Conservation (phyloP, 2,888 invertebrate species). For the Amphipoea lucens region DNA sequence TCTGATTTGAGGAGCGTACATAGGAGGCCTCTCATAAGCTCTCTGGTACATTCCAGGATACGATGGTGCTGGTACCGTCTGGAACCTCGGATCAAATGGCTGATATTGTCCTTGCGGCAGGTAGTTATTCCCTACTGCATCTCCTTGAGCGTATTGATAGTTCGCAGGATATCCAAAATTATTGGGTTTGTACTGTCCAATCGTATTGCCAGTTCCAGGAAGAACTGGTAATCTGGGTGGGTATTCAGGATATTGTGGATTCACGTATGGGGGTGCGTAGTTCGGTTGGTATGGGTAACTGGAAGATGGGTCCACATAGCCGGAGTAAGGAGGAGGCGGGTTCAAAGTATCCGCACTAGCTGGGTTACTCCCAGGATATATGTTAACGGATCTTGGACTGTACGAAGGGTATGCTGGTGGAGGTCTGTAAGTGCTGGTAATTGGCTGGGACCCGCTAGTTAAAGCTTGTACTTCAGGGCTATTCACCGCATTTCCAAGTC, state of each 20-base stretch:
- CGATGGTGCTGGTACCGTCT: conserved; percentile 54
- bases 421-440: conserved; percentile 45
- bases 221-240: conserved; percentile 22
- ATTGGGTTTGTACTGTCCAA: conserved; percentile 36
- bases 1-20: conserved; percentile 41
- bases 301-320: conserved; percentile 25
- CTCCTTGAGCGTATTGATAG: conserved; percentile 42
- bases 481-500: neutral
- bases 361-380: conserved; percentile 39
- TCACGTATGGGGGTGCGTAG: conserved; percentile 39
- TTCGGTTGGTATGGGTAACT: conserved; percentile 41
- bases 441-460: conserved; percentile 2
- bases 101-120: conserved; percentile 32
- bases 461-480: conserved; percentile 12
- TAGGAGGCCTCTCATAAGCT: conserved; percentile 44
- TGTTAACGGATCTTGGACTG: conserved; percentile 28
- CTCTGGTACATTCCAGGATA: conserved; percentile 63
- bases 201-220: conserved; percentile 16
- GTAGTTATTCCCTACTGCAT: conserved; percentile 22
- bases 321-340: conserved; percentile 21
- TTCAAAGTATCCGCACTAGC: conserved; percentile 22
- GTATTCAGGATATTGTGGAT: conserved; percentile 41
- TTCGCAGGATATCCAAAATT: conserved; percentile 40
- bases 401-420: conserved; percentile 35
- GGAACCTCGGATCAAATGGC: conserved; percentile 45